These are phyloP conservation scores for Hycleus phaleratus DNA, from an alignment of 1,140 invertebrate species.

Conservation along the genomic window DNA sequence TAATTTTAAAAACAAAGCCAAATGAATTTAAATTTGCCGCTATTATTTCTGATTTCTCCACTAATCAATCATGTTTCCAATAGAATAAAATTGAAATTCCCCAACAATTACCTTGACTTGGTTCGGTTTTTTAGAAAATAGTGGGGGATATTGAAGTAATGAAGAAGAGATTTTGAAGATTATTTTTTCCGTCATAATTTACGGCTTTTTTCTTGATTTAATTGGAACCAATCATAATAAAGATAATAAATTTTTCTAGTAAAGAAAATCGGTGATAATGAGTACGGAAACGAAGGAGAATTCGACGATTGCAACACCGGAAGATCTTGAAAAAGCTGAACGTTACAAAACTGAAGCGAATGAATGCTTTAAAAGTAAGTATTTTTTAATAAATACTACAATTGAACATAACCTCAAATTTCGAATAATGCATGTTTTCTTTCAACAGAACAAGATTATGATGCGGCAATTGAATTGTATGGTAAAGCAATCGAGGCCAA, in stretches of 20 bases:
- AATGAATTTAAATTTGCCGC: too few species aligned
- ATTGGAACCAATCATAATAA: constrained; percentile 2
- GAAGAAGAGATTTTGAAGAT: too few species aligned
- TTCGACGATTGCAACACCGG: constrained; percentile 21
- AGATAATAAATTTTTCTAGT: neutral
- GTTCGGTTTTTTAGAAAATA: too few species aligned
- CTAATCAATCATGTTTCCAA: too few species aligned
- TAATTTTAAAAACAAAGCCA: too few species aligned
- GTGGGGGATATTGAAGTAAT: too few species aligned
- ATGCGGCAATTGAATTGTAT: constrained; percentile 83
- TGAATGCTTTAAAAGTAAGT: constrained; percentile 76
- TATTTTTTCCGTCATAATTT: too few species aligned
- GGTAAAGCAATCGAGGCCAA: constrained; percentile 84
- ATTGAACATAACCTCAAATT: constrained; percentile 17
- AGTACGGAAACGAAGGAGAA: constrained; percentile 17
- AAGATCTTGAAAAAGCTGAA: constrained; percentile 55
- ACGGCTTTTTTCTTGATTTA: constrained; percentile 5
- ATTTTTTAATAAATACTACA: neutral
- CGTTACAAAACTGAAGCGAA: constrained; percentile 77
- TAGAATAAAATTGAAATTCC: too few species aligned
- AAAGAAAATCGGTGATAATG: constrained; percentile 12
- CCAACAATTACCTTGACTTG: too few species aligned
- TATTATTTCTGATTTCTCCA: too few species aligned
- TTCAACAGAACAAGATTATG: constrained; percentile 80
- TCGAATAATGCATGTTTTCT: constrained; percentile 10